These are phyloP conservation scores for Nomada ruficornis DNA, from an alignment of 2,888 invertebrate species.

Conservation along the genomic window DNA sequence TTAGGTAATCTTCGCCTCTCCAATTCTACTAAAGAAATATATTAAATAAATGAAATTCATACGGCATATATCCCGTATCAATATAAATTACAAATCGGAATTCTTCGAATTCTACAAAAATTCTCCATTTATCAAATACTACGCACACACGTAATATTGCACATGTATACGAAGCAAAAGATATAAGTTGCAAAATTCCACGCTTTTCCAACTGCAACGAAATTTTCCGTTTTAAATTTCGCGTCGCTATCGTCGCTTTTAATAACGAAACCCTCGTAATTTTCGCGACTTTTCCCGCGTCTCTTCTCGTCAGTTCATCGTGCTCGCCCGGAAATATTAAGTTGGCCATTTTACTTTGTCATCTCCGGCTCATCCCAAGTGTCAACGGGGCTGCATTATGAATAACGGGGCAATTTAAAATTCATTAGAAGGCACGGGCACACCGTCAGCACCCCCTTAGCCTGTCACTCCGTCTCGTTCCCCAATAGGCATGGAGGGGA, in stretches of 20 bases:
- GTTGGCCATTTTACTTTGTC: conserved; percentile 81
- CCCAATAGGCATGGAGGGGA: conserved; percentile 72
- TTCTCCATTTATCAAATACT: background rate
- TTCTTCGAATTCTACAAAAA: too few relatives aligned
- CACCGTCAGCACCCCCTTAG: conserved; percentile 67
- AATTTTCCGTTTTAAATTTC: background rate
- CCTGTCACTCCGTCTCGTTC: conserved; percentile 70
- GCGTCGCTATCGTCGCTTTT: too few relatives aligned
- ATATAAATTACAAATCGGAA: too few relatives aligned
- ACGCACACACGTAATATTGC: too few relatives aligned
- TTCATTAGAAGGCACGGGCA: conserved; percentile 80
- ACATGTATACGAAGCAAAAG: too few relatives aligned
- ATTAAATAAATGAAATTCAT: too few relatives aligned
- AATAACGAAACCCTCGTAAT: background rate
- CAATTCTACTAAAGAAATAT: too few relatives aligned
- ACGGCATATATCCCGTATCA: too few relatives aligned
- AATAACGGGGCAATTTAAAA: conserved; percentile 83
- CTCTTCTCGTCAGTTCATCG: conserved; percentile 8
- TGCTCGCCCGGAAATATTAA: conserved; percentile 73
- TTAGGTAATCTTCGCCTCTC: too few relatives aligned
- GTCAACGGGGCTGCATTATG: conserved; percentile 81
- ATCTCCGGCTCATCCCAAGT: conserved; percentile 80
- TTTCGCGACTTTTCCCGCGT: conserved; percentile 7
- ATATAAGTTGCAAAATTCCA: background rate
- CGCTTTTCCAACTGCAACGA: background rate